Percentiles rank a stretch among this genome's conserved stretches.
These are phyloP conservation scores for Macrobrachium nipponense DNA, from an alignment of 1,140 invertebrate genomes.

Conservation along the genomic window DNA sequence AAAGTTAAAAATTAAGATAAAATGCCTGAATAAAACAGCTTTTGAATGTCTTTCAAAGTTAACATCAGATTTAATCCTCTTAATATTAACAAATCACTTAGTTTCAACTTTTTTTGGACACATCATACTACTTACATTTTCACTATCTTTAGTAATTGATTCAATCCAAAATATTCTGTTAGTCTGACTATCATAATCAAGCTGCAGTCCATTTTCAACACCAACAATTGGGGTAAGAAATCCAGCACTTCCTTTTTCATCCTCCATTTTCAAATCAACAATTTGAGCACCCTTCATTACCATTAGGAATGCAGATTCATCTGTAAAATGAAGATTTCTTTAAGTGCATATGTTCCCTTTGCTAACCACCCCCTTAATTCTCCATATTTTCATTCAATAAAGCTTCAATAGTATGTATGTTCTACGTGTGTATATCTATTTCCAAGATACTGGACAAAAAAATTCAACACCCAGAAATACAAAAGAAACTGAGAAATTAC, in stretches of 20 bases:
- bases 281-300: conserved; percentile 91
- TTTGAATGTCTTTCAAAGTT: background rate
- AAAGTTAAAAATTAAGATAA: background rate
- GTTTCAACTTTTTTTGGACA: conserved; percentile 38
- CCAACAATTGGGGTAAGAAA: conserved; percentile 90
- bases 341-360: background rate
- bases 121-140: conserved; percentile 75
- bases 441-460: no score
- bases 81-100: background rate
- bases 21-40: background rate
- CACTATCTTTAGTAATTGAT: conserved; percentile 70
- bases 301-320: conserved; percentile 90
- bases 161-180: conserved; percentile 89
- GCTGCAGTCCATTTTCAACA: conserved; percentile 86
- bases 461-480: background rate
- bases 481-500: background rate
- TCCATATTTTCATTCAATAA: no score
- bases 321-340: conserved; percentile 68
- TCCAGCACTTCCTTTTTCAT: conserved; percentile 76
- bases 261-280: conserved; percentile 81
- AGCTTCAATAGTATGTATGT: no score
- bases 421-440: no score
- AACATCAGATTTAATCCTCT: background rate
- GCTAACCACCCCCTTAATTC: no score
- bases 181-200: conserved; percentile 91